A percentile compares a stretch with the other conserved stretches of the same genome.
phyloP scores from a whole-genome alignment of 2,797 vertebrate species.

The Megalops cyprinoides region DNA sequence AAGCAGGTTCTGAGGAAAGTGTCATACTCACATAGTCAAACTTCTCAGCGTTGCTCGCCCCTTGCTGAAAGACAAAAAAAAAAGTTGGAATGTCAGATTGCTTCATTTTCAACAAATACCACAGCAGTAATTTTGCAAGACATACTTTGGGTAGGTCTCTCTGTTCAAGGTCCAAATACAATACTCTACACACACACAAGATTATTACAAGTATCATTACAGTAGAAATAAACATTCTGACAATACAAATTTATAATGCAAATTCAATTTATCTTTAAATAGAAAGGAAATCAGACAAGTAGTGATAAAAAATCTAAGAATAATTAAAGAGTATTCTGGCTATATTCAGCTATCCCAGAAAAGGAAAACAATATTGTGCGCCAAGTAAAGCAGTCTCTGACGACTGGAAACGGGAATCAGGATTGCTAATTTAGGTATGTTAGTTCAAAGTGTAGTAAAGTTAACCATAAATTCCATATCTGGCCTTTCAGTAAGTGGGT shows the following conservation, averaged over 20 bases:
- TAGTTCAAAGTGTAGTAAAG: not conserved
- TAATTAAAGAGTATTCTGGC: not conserved
- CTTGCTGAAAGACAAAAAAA: slow-evolving; percentile 78
- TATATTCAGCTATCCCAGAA: not conserved
- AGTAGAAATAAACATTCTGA: not conserved
- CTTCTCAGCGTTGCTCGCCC: slow-evolving; percentile 92
- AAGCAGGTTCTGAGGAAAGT: not conserved
- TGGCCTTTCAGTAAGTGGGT: not conserved
- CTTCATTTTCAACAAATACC: slow-evolving; percentile 40
- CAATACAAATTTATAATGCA: not conserved
- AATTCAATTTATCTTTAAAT: not conserved
- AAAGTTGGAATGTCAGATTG: slow-evolving; percentile 35
- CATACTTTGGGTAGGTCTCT: not conserved
- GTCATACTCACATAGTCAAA: slow-evolving; percentile 94
- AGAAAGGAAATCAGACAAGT: not conserved
- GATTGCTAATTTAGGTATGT: slow-evolving; percentile 1
- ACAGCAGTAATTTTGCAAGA: slow-evolving; percentile 20
- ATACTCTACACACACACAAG: not conserved
- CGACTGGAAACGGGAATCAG: not conserved
- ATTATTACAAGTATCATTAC: not conserved
- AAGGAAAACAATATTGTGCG: not conserved
- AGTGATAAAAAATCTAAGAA: not conserved
- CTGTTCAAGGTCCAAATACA: not conserved
- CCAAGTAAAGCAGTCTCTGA: not conserved
- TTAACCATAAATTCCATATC: not conserved